phyloP scores from a whole-genome alignment of 2,888 invertebrate species.

The Pristionchus exspectatus region DNA sequence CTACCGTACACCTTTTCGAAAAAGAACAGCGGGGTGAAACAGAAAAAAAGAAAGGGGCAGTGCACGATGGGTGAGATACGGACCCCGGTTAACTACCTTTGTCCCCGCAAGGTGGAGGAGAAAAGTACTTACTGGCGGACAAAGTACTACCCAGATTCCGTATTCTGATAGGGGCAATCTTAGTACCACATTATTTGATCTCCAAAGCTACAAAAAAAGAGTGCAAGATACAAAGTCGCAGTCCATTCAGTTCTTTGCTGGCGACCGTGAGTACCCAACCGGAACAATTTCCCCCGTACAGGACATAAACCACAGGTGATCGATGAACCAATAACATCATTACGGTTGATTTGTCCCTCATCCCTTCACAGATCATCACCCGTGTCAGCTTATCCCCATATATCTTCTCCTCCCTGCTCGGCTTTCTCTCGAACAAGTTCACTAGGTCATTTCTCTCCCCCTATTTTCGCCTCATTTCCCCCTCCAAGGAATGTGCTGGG shows the following conservation, averaged over 20 bases:
- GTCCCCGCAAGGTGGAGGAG: background rate
- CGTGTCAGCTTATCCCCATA: slow-evolving; percentile 25
- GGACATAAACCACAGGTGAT: no score
- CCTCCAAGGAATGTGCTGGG: slow-evolving; percentile 12
- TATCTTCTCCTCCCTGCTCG: slow-evolving; percentile 31
- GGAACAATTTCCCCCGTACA: background rate
- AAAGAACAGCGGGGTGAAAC: background rate
- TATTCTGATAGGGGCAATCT: background rate
- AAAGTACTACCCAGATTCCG: background rate
- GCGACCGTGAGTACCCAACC: no score
- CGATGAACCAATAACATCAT: no score
- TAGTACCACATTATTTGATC: background rate
- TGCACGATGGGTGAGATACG: background rate
- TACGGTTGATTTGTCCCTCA: background rate
- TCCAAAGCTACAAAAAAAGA: background rate
- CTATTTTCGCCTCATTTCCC: slow-evolving; percentile 40
- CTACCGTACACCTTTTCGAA: slow-evolving; percentile 14
- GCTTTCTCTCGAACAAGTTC: slow-evolving; percentile 18
- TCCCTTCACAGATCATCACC: background rate
- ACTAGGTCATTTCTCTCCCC: slow-evolving; percentile 38
- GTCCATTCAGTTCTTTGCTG: no score
- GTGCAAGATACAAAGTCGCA: background rate
- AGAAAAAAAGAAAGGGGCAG: background rate
- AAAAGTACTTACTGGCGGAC: background rate
- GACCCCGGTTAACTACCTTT: slow-evolving; percentile 13